Percentiles rank a stretch among this genome's conserved stretches.
Conservation (phyloP, 2,797 vertebrate species). For the Myotis planiceps region DNA sequence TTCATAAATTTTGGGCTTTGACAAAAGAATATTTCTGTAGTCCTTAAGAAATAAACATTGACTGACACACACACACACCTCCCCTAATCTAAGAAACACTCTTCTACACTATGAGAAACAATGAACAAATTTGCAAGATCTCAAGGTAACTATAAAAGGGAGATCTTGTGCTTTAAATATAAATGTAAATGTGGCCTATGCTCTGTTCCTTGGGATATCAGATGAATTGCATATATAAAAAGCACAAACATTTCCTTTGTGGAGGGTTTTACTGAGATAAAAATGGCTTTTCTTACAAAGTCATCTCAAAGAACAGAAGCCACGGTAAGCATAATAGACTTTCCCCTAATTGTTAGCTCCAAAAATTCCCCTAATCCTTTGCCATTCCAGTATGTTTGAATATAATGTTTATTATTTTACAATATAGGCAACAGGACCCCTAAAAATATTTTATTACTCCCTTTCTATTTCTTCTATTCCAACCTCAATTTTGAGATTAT, state of each 20-base stretch:
- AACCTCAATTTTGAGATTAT: constrained; percentile 11
- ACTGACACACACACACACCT: not conserved
- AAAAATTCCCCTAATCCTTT: not conserved
- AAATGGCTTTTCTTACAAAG: constrained; percentile 48
- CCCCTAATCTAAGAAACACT: not conserved
- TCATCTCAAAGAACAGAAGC: constrained; percentile 23
- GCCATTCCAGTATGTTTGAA: not conserved
- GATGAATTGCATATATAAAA: constrained; percentile 6
- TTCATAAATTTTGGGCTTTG: not conserved
- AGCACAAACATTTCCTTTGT: constrained; percentile 30
- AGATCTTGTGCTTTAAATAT: not conserved
- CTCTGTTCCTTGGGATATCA: not conserved
- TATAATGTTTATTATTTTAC: not conserved
- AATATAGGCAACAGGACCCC: not conserved
- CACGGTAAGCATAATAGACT: not conserved
- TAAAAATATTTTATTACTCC: not conserved
- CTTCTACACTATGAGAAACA: not conserved
- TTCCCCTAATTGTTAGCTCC: not conserved
- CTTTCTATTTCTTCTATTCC: constrained; percentile 16
- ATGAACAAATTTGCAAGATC: not conserved
- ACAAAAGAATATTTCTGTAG: not conserved
- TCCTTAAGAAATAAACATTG: not conserved
- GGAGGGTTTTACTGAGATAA: not conserved
- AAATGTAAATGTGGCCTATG: not conserved
- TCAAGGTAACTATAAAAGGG: not conserved